These are phyloP conservation scores for Oscheius onirici DNA, from an alignment of 2,888 invertebrate species.

Conservation along the genomic window DNA sequence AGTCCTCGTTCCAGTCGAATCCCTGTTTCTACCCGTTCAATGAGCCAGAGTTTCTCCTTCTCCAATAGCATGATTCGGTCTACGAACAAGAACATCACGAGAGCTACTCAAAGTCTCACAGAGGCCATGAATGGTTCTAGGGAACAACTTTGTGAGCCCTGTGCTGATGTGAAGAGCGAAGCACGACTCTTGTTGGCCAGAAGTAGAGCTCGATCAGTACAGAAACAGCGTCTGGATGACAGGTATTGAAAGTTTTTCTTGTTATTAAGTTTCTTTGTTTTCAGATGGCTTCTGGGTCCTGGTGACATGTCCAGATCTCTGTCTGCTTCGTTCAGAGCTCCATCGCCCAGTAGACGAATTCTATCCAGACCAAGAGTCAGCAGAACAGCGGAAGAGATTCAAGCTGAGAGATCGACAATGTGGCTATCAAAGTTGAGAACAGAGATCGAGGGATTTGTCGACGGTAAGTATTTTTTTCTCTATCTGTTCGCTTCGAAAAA, in stretches of 20 bases:
- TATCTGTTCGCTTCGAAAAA: too few relatives aligned
- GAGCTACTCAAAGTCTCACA: slow-evolving; percentile 4
- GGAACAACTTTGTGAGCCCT: slow-evolving; percentile 42
- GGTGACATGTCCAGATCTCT: slow-evolving; percentile 18
- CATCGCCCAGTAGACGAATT: slow-evolving; percentile 11
- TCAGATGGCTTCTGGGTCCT: slow-evolving; percentile 18
- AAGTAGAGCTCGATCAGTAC: slow-evolving; percentile 37
- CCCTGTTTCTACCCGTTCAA: slow-evolving; percentile 35
- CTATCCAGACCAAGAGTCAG: slow-evolving; percentile 1
- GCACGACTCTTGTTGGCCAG: slow-evolving; percentile 37
- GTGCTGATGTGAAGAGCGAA: slow-evolving; percentile 33
- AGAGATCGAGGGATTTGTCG: slow-evolving; percentile 20
- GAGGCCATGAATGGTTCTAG: slow-evolving; percentile 38
- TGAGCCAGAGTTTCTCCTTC: slow-evolving; percentile 43
- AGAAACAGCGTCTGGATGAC: slow-evolving; percentile 10
- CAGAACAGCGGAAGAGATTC: slow-evolving; percentile 20
- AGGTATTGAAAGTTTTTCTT: neutral
- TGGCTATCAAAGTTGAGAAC: slow-evolving; percentile 25
- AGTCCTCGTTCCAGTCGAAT: slow-evolving; percentile 37
- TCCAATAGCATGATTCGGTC: slow-evolving; percentile 19
- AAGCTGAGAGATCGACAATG: slow-evolving; percentile 15
- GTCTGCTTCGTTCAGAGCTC: neutral
- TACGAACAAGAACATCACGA: neutral
- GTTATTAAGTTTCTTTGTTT: neutral
- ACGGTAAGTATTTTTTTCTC: neutral